Base-by-base conservation (phyloP, 2,888 invertebrate species). In the Cotesia congregata region DNA sequence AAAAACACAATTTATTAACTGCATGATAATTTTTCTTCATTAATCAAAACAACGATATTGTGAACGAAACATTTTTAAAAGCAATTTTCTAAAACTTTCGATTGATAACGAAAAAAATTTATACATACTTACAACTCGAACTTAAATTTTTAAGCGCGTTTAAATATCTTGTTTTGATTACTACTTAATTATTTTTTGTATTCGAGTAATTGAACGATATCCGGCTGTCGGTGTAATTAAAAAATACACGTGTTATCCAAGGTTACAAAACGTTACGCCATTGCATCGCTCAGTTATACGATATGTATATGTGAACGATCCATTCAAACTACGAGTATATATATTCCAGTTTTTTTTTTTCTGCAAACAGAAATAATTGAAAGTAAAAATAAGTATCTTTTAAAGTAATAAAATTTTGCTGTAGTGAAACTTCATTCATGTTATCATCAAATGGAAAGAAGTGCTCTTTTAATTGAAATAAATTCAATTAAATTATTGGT, bases 171-270 rank as follows among this genome's bases (percentile, higher is more conserved):
- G 39, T 30, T 67, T 12, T 12, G 38, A 50, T 50, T 12, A 67
- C 67, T 65, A n/a, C 41, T 50, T 17, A 72, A 40, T 61, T 20
- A 65, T 64, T 77, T 70, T 72, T 65, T 64, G 71, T 72, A 72
- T 78, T 62, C 41, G 68, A 67, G 70, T 71, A 65, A 77, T 74
- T 62, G 74, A 77, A 74, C 76, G 76, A 76, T 60, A 72, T 76
- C 76, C 72, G 72, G 72, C 61, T 41, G 72, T 41, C 67, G 62
- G 41, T 76, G 60, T 76, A 76, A 72, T 72, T 72, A 68, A 67
- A 41, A 40, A 41, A 61, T 65, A 68, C 62, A 68, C 72, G 76
- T 76, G 76, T 76, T 75, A 67, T 20, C 65, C 75, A 76, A 76
- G 76, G 76, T 61, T 67, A 65, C 41, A 30, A 62, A 30, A 5